phyloP scores from a whole-genome alignment of 2,797 vertebrate genomes.

The Bufotes viridis region DNA sequence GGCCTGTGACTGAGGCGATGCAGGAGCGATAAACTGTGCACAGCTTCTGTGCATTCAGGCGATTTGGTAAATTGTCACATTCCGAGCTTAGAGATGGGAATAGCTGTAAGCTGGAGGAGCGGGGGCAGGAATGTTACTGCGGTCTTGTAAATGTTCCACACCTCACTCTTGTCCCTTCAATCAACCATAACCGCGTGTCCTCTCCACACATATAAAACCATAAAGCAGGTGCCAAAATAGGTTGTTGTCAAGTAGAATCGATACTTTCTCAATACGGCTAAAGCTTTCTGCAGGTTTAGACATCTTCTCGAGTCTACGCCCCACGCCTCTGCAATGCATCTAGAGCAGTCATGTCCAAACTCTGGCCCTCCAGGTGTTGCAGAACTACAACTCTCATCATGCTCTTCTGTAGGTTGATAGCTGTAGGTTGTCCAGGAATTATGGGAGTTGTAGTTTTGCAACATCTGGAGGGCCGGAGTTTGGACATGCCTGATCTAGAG shows the following conservation, averaged over 20 bases:
- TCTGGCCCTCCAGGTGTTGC: too few species aligned
- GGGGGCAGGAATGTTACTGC: neutral
- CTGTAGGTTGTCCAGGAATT: too few species aligned
- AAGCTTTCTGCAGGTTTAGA: neutral
- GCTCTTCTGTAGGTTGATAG: too few species aligned
- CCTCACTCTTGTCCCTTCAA: neutral
- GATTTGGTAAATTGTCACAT: too few species aligned
- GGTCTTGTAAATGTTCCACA: neutral
- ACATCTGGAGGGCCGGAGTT: too few species aligned
- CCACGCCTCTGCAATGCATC: neutral
- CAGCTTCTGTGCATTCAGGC: too few species aligned
- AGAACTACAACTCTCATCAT: too few species aligned
- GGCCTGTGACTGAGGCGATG: neutral
- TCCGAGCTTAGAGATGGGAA: too few species aligned
- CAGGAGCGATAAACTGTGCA: neutral
- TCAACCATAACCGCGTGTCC: neutral
- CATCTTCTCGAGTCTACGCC: neutral
- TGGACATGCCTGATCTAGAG: too few species aligned
- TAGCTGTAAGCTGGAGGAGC: neutral
- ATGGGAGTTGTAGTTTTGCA: too few species aligned
- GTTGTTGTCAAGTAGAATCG: neutral
- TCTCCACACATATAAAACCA: neutral
- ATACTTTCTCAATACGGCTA: neutral
- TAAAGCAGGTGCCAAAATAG: neutral
- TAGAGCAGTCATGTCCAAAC: too few species aligned